Conservation (phyloP, 2,888 invertebrate genomes). For the Leucoptera coffeella region DNA sequence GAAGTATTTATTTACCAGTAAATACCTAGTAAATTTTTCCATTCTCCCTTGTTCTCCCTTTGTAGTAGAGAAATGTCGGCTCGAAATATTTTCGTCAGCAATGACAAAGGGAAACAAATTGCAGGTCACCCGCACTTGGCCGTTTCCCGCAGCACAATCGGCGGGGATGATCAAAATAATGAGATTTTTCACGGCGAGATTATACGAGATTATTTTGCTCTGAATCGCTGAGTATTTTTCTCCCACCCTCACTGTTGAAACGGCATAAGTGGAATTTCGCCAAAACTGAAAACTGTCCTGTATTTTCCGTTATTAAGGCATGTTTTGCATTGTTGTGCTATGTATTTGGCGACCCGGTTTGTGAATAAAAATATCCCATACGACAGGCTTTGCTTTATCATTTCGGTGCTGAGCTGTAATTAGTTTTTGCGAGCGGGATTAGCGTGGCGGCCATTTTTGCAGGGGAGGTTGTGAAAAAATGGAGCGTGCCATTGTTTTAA, state of each 20-base stretch:
- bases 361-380: constrained; percentile 49
- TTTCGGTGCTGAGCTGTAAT: constrained; percentile 44
- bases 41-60: too few species aligned
- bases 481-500: constrained; percentile 45
- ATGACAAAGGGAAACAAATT: too few species aligned
- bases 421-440: constrained; percentile 43
- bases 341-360: constrained; percentile 23
- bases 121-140: constrained; percentile 5
- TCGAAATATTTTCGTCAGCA: too few species aligned
- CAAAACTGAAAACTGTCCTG: neutral
- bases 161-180: constrained; percentile 42
- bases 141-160: constrained; percentile 12
- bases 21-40: too few species aligned
- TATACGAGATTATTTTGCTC: constrained; percentile 47
- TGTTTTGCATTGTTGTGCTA: constrained; percentile 4
- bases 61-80: too few species aligned
- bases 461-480: constrained; percentile 25
- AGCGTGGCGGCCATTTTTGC: constrained; percentile 11
- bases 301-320: constrained; percentile 10
- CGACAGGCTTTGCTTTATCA: constrained; percentile 52
- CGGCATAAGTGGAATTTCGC: neutral
- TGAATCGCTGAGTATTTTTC: constrained; percentile 30
- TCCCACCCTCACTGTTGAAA: too few species aligned
- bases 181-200: constrained; percentile 47
- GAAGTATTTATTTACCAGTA: too few species aligned